Evolutionary conservation across 2,797 vertebrate genomes (phyloP).

Genomic region (Spea hammondii): DNA sequence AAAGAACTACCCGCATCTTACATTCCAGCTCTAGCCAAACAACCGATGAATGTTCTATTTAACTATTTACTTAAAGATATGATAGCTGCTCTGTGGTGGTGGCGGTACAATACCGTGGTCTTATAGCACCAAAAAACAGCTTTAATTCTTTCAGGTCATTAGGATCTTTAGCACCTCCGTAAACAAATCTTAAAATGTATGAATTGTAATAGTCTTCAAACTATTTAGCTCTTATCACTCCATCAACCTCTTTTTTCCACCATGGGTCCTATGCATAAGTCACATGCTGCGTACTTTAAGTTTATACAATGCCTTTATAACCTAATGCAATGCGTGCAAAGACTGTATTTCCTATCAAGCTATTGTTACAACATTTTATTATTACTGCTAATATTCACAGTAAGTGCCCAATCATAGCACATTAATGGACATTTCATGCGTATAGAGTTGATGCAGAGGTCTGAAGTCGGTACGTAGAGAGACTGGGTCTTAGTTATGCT

Average conservation of each 20-base stretch:
- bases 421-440: slow-evolving; percentile 16
- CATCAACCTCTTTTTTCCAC: neutral
- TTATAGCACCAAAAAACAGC: no score
- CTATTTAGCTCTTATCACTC: no score
- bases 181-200: neutral
- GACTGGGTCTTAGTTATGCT: neutral
- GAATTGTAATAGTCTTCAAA: neutral
- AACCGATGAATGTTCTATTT: no score
- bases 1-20: no score
- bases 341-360: neutral
- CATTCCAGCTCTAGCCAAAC: no score
- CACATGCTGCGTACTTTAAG: neutral
- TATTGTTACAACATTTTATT: slow-evolving; percentile 14
- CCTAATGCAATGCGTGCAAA: neutral
- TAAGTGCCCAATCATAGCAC: slow-evolving; percentile 18
- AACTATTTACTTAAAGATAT: no score
- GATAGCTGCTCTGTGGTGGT: no score
- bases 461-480: neutral
- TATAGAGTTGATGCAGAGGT: slow-evolving; percentile 10
- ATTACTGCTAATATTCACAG: slow-evolving; percentile 23
- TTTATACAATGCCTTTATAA: neutral
- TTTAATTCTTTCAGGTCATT: no score
- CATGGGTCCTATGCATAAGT: neutral
- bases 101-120: no score
- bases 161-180: no score